Percentiles rank a stretch among this genome's conserved stretches.
Conservation (phyloP, 2,797 vertebrate genomes). For the Phalanger gymnotis region DNA sequence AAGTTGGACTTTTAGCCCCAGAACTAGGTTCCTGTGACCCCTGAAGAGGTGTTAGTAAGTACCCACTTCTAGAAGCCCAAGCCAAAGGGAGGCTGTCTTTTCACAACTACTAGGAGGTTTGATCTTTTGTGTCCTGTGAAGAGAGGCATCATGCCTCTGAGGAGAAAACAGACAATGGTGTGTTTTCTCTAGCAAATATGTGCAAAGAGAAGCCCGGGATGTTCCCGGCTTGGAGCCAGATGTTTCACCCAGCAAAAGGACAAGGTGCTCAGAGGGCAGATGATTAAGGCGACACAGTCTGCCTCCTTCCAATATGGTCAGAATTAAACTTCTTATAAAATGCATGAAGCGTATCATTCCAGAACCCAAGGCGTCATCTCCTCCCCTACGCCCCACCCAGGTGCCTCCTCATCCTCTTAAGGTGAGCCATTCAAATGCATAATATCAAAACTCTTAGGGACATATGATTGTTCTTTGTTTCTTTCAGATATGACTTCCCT, state of each 20-base stretch:
- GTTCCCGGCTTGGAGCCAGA: constrained; percentile 35
- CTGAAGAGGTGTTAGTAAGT: neutral
- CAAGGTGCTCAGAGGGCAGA: neutral
- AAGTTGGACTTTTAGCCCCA: neutral
- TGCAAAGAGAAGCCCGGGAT: neutral
- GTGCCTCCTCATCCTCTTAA: neutral
- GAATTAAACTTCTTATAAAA: constrained; percentile 16
- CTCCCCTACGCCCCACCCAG: neutral
- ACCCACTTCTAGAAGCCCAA: neutral
- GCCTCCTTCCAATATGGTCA: neutral
- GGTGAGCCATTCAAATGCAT: neutral
- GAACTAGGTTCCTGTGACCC: neutral
- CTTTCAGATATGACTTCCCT: neutral
- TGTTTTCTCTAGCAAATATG: constrained; percentile 9
- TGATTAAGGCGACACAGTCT: neutral
- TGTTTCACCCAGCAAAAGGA: constrained; percentile 1
- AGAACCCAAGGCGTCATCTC: neutral
- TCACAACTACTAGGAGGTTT: accelerated
- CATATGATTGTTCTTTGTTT: neutral
- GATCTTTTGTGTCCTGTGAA: neutral
- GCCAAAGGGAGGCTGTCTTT: neutral
- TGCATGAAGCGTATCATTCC: neutral
- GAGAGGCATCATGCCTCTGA: neutral
- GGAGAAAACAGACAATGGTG: constrained; percentile 35
- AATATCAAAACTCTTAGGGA: neutral